phyloP scores from a whole-genome alignment of 2,113 vertebrate genomes.

The Danionella cerebrum region DNA sequence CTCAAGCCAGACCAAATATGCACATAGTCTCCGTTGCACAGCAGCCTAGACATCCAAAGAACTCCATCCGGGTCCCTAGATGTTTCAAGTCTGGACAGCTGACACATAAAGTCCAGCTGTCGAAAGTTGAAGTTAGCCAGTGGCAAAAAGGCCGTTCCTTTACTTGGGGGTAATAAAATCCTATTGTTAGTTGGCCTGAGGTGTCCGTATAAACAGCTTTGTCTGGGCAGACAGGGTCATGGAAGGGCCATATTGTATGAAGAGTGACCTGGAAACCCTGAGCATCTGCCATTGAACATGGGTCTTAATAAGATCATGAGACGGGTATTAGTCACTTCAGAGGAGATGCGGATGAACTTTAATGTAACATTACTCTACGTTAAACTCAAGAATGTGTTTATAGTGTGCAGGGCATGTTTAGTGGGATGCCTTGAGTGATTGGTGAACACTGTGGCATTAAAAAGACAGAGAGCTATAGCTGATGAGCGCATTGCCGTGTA shows the following conservation, averaged over 20 bases:
- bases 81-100: not conserved
- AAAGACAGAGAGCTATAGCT: not conserved
- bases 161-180: not conserved
- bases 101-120: slow-evolving; percentile 13
- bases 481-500: not conserved
- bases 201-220: not conserved
- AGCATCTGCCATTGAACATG: not conserved
- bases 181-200: not conserved
- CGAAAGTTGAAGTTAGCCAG: not conserved
- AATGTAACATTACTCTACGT: not conserved
- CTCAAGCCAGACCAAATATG: not conserved
- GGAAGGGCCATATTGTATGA: not conserved
- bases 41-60: not conserved
- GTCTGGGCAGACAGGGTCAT: not conserved
- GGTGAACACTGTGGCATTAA: not conserved
- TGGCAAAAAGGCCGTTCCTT: not conserved
- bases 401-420: not conserved
- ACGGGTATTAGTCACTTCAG: not conserved
- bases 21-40: not conserved
- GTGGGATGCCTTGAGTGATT: not conserved
- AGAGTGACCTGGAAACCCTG: not conserved
- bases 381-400: not conserved
- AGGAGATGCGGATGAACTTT: not conserved
- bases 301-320: not conserved
- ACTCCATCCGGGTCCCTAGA: not conserved